phyloP scores from a whole-genome alignment of 1,140 invertebrate species.

The Pogonognathellus flavescens region DNA sequence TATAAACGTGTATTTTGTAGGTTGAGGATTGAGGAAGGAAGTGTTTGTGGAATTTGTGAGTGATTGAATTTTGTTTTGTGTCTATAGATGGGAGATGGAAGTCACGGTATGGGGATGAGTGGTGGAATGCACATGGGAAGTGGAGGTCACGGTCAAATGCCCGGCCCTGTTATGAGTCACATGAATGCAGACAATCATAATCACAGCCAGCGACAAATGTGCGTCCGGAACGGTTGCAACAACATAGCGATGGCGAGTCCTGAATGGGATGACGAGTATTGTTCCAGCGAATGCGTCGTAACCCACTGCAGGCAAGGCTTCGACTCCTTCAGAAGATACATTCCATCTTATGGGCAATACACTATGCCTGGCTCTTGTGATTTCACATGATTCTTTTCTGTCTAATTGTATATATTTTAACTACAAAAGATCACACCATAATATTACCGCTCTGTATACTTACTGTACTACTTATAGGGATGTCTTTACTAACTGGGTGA shows the following conservation, averaged over 20 bases:
- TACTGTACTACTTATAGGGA: conserved; percentile 75
- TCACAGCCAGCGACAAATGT: conserved; percentile 69
- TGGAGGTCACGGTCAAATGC: conserved; percentile 58
- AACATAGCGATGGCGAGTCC: conserved; percentile 91
- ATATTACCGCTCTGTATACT: conserved; percentile 31
- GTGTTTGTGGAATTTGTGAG: not conserved
- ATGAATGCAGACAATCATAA: conserved; percentile 59
- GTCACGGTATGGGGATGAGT: conserved; percentile 59
- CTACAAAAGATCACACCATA: conserved; percentile 54
- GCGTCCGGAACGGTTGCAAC: conserved; percentile 89
- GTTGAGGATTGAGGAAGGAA: no score
- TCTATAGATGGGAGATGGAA: conserved; percentile 60
- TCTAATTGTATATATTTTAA: conserved; percentile 56
- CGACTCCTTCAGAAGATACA: conserved; percentile 40
- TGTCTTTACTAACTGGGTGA: conserved; percentile 91
- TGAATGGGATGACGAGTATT: conserved; percentile 98
- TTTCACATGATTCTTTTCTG: conserved; percentile 42
- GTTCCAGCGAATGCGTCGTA: conserved; percentile 97
- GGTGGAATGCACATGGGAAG: conserved; percentile 54
- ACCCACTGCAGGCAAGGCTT: conserved; percentile 82
- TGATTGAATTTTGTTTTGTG: not conserved
- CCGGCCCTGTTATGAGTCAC: conserved; percentile 61
- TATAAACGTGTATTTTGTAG: no score
- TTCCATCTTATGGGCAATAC: conserved; percentile 39
- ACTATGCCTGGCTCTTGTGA: conserved; percentile 33